Percentiles rank a stretch among this genome's conserved stretches.
Conservation (phyloP, 2,888 invertebrate species). For the Drosophila prolongata region DNA sequence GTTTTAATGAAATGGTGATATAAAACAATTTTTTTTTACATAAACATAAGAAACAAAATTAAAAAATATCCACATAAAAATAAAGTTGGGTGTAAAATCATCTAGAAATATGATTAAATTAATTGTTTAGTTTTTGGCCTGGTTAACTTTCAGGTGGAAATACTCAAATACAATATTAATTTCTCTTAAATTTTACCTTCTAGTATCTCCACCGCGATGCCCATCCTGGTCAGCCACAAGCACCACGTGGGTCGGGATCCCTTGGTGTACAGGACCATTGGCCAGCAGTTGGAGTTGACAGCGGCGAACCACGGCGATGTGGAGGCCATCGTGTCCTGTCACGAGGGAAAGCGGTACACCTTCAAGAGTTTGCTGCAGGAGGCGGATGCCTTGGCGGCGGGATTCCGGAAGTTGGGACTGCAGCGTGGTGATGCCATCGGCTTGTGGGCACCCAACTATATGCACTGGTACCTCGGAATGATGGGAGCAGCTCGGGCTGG, state of each 20-base stretch:
- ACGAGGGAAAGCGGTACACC: slow-evolving; percentile 85
- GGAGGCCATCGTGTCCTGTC: slow-evolving; percentile 86
- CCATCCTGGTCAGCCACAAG: slow-evolving; percentile 84
- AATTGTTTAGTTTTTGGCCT: no score
- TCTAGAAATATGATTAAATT: no score
- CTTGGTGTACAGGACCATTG: slow-evolving; percentile 86
- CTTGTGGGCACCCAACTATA: slow-evolving; percentile 91
- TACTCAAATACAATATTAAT: no score
- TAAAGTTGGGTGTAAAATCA: no score
- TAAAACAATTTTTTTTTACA: no score
- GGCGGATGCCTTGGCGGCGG: slow-evolving; percentile 89
- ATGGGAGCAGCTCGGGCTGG: slow-evolving; percentile 90
- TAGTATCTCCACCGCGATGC: slow-evolving; percentile 47
- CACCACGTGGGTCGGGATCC: slow-evolving; percentile 85
- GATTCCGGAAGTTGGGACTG: slow-evolving; percentile 89
- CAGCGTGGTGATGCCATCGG: slow-evolving; percentile 90
- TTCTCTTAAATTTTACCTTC: neutral
- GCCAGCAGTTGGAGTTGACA: slow-evolving; percentile 86
- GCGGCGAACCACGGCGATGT: slow-evolving; percentile 86
- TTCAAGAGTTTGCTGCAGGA: slow-evolving; percentile 85
- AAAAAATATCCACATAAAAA: no score
- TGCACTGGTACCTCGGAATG: slow-evolving; percentile 91
- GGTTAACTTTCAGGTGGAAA: no score
- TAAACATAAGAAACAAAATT: no score
- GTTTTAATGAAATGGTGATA: no score